phyloP scores from a whole-genome alignment of 2,888 invertebrate genomes.

The Drosophila siamana region DNA sequence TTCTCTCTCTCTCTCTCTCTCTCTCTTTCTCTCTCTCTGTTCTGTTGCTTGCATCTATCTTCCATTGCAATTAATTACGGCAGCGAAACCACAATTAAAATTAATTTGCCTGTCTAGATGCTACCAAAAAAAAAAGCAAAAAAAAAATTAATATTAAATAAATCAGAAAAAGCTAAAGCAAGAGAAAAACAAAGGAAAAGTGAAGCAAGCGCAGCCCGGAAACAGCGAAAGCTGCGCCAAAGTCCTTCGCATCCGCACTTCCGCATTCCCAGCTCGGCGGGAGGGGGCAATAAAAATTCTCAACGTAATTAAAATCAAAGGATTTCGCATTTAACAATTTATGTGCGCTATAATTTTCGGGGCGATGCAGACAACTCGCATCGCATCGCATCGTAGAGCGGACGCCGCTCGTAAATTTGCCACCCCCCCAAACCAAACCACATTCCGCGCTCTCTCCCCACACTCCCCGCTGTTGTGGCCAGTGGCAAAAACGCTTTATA shows the following conservation, averaged over 20 bases:
- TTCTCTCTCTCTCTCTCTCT: background rate
- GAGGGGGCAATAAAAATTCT: constrained; percentile 78
- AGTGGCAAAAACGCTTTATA: constrained; percentile 73
- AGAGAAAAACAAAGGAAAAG: constrained; percentile 34
- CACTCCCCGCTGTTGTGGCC: background rate
- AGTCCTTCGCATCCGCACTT: constrained; percentile 39
- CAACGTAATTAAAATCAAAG: constrained; percentile 81
- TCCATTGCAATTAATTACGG: constrained; percentile 76
- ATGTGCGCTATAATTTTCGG: constrained; percentile 80
- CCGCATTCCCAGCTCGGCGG: constrained; percentile 37
- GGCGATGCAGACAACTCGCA: constrained; percentile 56
- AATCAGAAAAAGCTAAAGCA: constrained; percentile 6
- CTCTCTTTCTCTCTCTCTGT: too few species aligned
- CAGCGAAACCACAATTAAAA: constrained; percentile 80
- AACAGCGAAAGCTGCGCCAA: constrained; percentile 47
- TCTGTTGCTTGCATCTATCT: constrained; percentile 4
- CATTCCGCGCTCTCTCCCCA: background rate
- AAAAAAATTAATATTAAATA: constrained; percentile 14
- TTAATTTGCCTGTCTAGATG: constrained; percentile 75
- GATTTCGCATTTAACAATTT: constrained; percentile 81
- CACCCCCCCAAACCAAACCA: constrained; percentile 6
- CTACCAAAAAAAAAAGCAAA: constrained; percentile 35
- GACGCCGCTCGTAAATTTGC: constrained; percentile 68
- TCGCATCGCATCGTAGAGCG: constrained; percentile 23
- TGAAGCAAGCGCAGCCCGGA: constrained; percentile 55